phyloP scores from a whole-genome alignment of 2,113 vertebrate species.

The Phoxinus phoxinus region DNA sequence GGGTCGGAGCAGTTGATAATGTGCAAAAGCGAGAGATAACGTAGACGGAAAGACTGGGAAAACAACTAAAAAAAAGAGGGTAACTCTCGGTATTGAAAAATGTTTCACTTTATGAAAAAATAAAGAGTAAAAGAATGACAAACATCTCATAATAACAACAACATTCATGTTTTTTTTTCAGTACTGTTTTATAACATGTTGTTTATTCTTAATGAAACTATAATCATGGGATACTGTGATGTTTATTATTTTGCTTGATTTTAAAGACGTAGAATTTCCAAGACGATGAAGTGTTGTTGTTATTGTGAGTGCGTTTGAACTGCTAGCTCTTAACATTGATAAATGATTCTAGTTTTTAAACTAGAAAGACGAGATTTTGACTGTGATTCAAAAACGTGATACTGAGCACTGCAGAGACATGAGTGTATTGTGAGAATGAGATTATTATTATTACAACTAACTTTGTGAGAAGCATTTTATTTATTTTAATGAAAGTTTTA shows the following conservation, averaged over 20 bases:
- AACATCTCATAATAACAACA: constrained; percentile 77
- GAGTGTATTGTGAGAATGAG: constrained; percentile 71
- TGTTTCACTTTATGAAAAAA: constrained; percentile 60
- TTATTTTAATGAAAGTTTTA: constrained; percentile 51
- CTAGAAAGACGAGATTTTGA: constrained; percentile 67
- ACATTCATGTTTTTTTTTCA: constrained; percentile 67
- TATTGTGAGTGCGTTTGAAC: constrained; percentile 72
- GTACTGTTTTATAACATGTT: constrained; percentile 74
- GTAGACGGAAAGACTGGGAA: not conserved
- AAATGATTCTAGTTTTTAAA: constrained; percentile 64
- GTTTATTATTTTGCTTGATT: constrained; percentile 67
- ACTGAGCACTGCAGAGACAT: constrained; percentile 72
- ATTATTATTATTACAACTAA: constrained; percentile 60
- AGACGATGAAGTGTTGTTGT: constrained; percentile 72
- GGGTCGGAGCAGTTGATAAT: constrained; percentile 4
- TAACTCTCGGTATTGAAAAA: constrained; percentile 23
- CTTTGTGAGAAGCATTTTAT: constrained; percentile 47
- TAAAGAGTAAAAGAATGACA: constrained; percentile 67
- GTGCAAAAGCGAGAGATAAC: constrained; percentile 4
- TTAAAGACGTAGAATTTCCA: constrained; percentile 17
- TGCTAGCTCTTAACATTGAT: constrained; percentile 62
- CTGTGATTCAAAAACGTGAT: constrained; percentile 75
- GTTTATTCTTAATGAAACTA: constrained; percentile 74
- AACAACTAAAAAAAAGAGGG: not conserved
- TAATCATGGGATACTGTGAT: constrained; percentile 73